Evolutionary conservation across 2,888 invertebrate genomes (phyloP), one percentile per base, ranked within the genome.

Genomic region (Yponomeuta sedellus): DNA sequence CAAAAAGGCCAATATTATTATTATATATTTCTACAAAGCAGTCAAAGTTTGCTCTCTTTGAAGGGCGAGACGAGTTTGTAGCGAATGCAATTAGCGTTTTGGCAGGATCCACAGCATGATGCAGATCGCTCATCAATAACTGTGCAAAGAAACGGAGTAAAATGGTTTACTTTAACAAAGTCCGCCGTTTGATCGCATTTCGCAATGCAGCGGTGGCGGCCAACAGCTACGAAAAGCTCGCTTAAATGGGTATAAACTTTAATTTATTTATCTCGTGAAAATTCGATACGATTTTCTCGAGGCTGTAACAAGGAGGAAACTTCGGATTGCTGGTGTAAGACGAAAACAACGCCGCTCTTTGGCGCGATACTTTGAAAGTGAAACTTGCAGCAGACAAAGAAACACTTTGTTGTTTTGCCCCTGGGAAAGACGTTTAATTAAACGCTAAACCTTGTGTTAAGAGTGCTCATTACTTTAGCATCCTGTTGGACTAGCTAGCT

Each of bases 201-300:
- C 44, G 44, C 44, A 52, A 16, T 52, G 44, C 12, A 52, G 16
- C 16, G 44, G 44, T 16, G 44, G 44, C 5, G 44, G 44, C 44
- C 44, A 1, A 16, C 44, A 52, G 44, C 44, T 16, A 16, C 74
- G 74, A 34, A 34, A 34, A 34, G 76, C 75, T 78, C 79, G 77
- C 78, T 82, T 82, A 83, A 86, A 82, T 81, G 80, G 82, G 77
- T 82, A 85, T 86, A 83, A 83, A 85, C 78, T 85, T 85, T 82
- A 84, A 86, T 85, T 85, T 82, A 88, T 87, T 86, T 86, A 86
- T 84, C 81, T 82, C 77, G 72, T 69, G 73, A 75, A 83, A 87
- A 80, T 85, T 87, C 70, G 70, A 74, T 71, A 75, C 77, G 80
- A 84, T 78, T 85, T 83, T 74, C 75, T 73, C 77, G 72, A 74